A percentile compares a stretch with the other conserved stretches of the same genome.
These are phyloP conservation scores for Ceratosolen solmsi DNA, from an alignment of 1,140 invertebrate genomes.

Conservation along the genomic window DNA sequence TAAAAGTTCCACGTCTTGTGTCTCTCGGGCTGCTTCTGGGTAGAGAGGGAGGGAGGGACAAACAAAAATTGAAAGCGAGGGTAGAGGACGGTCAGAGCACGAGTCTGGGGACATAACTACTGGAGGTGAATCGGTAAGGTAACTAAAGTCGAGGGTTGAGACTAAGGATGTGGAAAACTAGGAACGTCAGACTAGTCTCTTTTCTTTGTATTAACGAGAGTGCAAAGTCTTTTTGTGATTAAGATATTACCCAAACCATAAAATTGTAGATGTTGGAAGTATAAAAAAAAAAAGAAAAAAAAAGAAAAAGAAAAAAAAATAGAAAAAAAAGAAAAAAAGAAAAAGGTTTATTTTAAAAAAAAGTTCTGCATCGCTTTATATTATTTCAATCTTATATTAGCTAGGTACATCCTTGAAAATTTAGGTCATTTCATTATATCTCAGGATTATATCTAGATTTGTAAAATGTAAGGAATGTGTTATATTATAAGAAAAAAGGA, in stretches of 20 bases:
- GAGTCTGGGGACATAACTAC: conserved; percentile 1
- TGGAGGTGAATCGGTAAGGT: conserved; percentile 31
- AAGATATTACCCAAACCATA: not conserved
- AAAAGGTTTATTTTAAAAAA: not conserved
- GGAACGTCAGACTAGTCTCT: not conserved
- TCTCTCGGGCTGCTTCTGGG: conserved; percentile 45
- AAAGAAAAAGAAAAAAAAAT: too few species aligned
- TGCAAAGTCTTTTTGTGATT: not conserved
- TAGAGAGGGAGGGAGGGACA: conserved; percentile 22
- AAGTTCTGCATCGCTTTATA: not conserved
- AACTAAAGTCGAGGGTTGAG: not conserved
- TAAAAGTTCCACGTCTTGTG: conserved; percentile 57
- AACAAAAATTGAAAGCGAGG: conserved; percentile 34
- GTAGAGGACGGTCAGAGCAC: conserved; percentile 14
- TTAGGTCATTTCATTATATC: too few species aligned
- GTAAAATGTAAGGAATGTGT: not conserved
- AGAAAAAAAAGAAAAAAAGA: too few species aligned
- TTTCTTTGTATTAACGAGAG: not conserved
- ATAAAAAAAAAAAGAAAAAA: too few species aligned
- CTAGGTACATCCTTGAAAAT: too few species aligned
- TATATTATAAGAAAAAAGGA: too few species aligned
- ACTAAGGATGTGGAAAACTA: not conserved
- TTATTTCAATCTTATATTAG: not conserved
- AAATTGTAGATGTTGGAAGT: not conserved
- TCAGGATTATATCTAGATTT: not conserved